A percentile compares a stretch with the other conserved stretches of the same genome.
Evolutionary conservation across 2,113 vertebrate species (phyloP).

Genomic region (Hirundichthys speculiger): DNA sequence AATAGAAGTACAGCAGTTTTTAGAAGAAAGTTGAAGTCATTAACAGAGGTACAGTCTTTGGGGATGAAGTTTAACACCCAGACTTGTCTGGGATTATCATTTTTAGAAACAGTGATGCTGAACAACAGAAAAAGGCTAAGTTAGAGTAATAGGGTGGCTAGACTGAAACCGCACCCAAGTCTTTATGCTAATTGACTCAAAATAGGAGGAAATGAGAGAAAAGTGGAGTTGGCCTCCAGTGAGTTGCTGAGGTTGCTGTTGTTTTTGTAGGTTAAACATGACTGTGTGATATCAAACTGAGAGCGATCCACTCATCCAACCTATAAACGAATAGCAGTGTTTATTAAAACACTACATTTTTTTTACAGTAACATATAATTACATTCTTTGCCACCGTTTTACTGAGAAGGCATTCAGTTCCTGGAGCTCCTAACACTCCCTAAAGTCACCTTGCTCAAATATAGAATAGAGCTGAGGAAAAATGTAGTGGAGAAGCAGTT

Average conservation of each 20-base stretch:
- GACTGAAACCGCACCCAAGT: neutral
- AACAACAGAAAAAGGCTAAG: neutral
- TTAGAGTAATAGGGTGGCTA: neutral
- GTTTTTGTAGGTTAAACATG: neutral
- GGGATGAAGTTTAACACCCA: slow-evolving; percentile 2
- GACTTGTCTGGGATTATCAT: slow-evolving; percentile 6
- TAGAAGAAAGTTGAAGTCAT: neutral
- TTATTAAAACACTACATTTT: no score
- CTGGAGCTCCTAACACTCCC: neutral
- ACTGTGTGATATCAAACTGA: neutral
- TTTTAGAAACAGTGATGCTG: neutral
- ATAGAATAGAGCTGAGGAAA: no score
- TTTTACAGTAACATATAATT: no score
- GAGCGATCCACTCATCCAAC: neutral
- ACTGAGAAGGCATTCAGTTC: neutral
- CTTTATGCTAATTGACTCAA: neutral
- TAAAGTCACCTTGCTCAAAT: neutral
- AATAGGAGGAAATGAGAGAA: no score
- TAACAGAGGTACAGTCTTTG: neutral
- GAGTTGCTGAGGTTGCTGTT: no score
- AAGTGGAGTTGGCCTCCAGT: no score
- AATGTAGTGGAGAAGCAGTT: neutral
- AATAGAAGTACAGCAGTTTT: slow-evolving; percentile 2
- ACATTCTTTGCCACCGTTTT: neutral
- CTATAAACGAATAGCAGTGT: neutral